Percentiles rank a stretch among this genome's conserved stretches.
phyloP scores from a whole-genome alignment of 1,140 invertebrate genomes.

The Macrostomum lignano region DNA sequence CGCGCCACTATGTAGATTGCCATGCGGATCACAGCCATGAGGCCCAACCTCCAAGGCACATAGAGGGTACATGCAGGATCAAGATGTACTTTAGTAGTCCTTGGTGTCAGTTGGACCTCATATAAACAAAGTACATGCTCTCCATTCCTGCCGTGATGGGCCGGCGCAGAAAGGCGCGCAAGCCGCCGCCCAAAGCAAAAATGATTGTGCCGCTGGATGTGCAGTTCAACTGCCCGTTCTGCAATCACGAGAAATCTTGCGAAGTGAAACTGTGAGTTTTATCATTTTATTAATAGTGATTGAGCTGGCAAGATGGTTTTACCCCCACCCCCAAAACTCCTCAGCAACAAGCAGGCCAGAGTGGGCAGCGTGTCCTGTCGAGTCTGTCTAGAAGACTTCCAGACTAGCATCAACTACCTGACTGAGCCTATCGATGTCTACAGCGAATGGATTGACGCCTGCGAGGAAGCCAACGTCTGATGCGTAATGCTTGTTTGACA shows the following conservation, averaged over 20 bases:
- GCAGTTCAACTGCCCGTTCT: constrained; percentile 95
- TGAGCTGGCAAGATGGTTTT: too few species aligned
- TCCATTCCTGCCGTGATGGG: too few species aligned
- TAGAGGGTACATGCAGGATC: too few species aligned
- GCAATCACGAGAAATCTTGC: constrained; percentile 94
- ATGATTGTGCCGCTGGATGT: constrained; percentile 42
- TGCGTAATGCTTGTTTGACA: constrained; percentile 4
- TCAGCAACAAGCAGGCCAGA: neutral
- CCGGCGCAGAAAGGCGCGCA: neutral
- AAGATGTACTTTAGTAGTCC: too few species aligned
- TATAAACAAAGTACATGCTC: too few species aligned
- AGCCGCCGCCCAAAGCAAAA: constrained; percentile 5
- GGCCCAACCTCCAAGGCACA: too few species aligned
- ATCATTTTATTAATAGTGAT: too few species aligned
- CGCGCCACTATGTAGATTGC: too few species aligned
- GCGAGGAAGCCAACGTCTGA: constrained; percentile 50
- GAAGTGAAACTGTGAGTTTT: constrained; percentile 84
- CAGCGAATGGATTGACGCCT: constrained; percentile 97
- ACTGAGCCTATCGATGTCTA: constrained; percentile 94
- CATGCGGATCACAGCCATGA: too few species aligned
- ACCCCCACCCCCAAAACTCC: too few species aligned
- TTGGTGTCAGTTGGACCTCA: too few species aligned
- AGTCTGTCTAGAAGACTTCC: constrained; percentile 81
- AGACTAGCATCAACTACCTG: constrained; percentile 70
- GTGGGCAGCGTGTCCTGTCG: constrained; percentile 39